Base-by-base conservation (phyloP, 2,797 vertebrate species). In the Darevskia nairensis region DNA sequence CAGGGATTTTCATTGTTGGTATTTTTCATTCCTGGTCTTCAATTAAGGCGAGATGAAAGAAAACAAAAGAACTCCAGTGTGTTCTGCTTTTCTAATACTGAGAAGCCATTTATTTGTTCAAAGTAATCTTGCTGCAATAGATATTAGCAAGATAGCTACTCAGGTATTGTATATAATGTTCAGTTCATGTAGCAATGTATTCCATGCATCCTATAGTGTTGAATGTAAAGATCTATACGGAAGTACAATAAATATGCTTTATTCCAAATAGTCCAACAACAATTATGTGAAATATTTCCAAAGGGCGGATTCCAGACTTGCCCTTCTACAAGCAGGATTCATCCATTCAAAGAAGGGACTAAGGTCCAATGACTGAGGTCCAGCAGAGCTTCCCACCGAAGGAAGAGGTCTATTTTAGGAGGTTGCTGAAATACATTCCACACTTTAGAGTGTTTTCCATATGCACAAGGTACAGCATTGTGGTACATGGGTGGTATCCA, bases 1-100 rank as follows among this genome's bases (percentile, higher is more conserved):
- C 80, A 85, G 93, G 32, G 92, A 46, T 80, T 25, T 64, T 44
- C 39, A 61, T 6, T 61, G 83, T 93, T 93, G 86, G 82, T 74
- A 88, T 90, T 94, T 95, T 90, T 74, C 2, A 32, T 59, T 86
- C 35, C 89, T 82, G 25, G n/a, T 3, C 89, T 93, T 82, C 92
- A 59, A 2, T 82, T 93, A 89, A 86, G 80, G 91, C 75, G 66
- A 93, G 35, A 83, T 39, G 74, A 19, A 55, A 68, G 87, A 68
- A 90, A 82, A 69, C 50, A 55, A 74, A 80, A 10, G 8, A 13
- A n/a, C 82, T 86, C 89, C 88, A 1, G 11, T 88, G n/a, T 82
- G 15, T 29, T 68, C 81, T 50, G 1, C 0, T 0, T 79, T 90
- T 79, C 27, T 39, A 77, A 11, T 19, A 21, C 0, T 39, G 74